Evolutionary conservation across 2,113 vertebrate species (phyloP).

Genomic region (Boleophthalmus pectinirostris): DNA sequence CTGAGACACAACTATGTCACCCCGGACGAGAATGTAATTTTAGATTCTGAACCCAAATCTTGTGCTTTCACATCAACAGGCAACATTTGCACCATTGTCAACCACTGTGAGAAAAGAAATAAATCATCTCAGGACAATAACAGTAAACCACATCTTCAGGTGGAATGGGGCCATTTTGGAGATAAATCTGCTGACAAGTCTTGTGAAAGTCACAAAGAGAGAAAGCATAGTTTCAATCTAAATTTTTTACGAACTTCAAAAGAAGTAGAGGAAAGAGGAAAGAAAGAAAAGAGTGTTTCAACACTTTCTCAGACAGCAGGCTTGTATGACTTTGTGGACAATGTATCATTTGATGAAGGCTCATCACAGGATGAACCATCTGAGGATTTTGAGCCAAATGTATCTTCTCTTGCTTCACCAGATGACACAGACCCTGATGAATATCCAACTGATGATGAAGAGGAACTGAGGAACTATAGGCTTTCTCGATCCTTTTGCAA

Average conservation of each 20-base stretch:
- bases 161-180: not conserved
- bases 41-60: conserved; percentile 60
- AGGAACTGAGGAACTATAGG: conserved; percentile 77
- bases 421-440: conserved; percentile 34
- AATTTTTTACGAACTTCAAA: conserved; percentile 13
- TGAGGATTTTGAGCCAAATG: conserved; percentile 74
- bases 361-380: conserved; percentile 47
- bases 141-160: conserved; percentile 36
- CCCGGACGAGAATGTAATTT: conserved; percentile 28
- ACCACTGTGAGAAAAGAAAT: conserved; percentile 50
- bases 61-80: conserved; percentile 17
- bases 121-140: conserved; percentile 48
- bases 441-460: conserved; percentile 68
- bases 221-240: conserved; percentile 3
- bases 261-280: conserved; percentile 15
- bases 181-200: not conserved
- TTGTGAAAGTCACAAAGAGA: conserved; percentile 4
- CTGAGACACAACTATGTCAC: conserved; percentile 24
- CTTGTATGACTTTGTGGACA: conserved; percentile 46
- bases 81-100: conserved; percentile 20
- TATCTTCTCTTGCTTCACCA: conserved; percentile 43
- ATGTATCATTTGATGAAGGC: conserved; percentile 62
- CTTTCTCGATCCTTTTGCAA: conserved; percentile 52
- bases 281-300: conserved; percentile 6
- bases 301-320: conserved; percentile 15